Percentiles rank a stretch among this genome's conserved stretches.
Evolutionary conservation across 1,140 invertebrate species (phyloP).

Genomic region (Pseudomyrmex concolor): DNA sequence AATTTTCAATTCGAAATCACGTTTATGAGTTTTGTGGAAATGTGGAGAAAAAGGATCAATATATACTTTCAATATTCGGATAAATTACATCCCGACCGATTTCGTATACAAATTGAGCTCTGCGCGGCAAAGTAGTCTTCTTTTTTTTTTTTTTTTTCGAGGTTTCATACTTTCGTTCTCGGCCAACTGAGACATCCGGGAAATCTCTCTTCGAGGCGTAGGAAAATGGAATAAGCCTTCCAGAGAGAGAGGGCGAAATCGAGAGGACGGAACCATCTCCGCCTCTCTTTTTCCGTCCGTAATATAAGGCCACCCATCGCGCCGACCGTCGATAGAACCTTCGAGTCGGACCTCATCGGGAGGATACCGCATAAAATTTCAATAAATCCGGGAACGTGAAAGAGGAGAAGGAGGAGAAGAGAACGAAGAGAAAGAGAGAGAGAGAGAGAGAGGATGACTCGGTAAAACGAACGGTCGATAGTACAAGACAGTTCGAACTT

Average conservation of each 20-base stretch:
- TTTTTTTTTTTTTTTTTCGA: too few relatives aligned
- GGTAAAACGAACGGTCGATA: conserved; percentile 71
- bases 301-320: conserved; percentile 60
- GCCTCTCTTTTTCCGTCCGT: conserved; percentile 26
- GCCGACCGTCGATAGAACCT: conserved; percentile 72
- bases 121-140: neutral
- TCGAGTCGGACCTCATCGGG: conserved; percentile 71
- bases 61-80: neutral
- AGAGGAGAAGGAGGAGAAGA: neutral
- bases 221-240: conserved; percentile 58
- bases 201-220: neutral
- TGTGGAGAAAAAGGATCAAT: too few relatives aligned
- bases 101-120: neutral
- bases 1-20: too few relatives aligned
- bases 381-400: conserved; percentile 71
- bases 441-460: conserved; percentile 2
- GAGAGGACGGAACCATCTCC: conserved; percentile 15
- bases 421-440: conserved; percentile 20
- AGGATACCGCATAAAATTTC: conserved; percentile 76
- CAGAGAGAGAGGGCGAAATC: conserved; percentile 49
- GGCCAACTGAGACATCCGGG: conserved; percentile 3
- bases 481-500: conserved; percentile 71
- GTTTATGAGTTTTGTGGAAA: too few relatives aligned
- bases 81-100: neutral
- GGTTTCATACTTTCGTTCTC: conserved; percentile 3